Base-by-base conservation (phyloP, 2,888 invertebrate species). In the Ypsolopha scabrella region DNA sequence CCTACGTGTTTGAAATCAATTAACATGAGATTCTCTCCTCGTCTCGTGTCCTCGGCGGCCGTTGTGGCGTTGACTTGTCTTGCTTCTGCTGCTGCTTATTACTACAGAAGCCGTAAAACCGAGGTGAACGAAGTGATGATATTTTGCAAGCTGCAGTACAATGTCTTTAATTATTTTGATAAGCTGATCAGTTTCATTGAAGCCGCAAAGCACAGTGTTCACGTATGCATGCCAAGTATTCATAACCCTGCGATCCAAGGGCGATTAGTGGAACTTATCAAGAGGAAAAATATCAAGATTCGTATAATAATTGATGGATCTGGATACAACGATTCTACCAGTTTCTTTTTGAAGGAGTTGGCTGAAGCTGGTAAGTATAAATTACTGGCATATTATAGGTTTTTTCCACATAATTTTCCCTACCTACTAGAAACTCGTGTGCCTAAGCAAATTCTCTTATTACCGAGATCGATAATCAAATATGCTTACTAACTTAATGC, bases 91-190 rank as follows among this genome's bases (percentile, higher is more conserved):
- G 85, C 82, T 46, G 81, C 80, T 39, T 82, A 75, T 61, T 85
- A 72, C 61, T 82, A 77, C 61, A 80, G 67, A 63, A 77, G 70
- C 56, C 72, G 82, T 51, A 75, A 60, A 53, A 59, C 66, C 34
- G 78, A 78, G 56, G 61, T 82, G 54, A 85, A 86, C 60, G 83
- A 86, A 71, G 85, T 86, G 52, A 85, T 86, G 85, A 80, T 85
- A 56, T 86, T 86, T 65, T 85, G 85, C 62, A 85, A 86, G 66
- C 64, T 86, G 49, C 85, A 86, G 56, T 79, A 69, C 54, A 86
- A 86, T 62, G 79, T 78, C 11, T 74, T 70, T 57, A 78, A 80
- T 61, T 85, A 75, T 64, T 86, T 86, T 63, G 83, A 86, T 60
- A 82, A 81, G 57, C 59, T 86, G 51, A 70, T 85, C 50, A 79